phyloP scores from a whole-genome alignment of 2,797 vertebrate genomes.

The Danio tinwini region DNA sequence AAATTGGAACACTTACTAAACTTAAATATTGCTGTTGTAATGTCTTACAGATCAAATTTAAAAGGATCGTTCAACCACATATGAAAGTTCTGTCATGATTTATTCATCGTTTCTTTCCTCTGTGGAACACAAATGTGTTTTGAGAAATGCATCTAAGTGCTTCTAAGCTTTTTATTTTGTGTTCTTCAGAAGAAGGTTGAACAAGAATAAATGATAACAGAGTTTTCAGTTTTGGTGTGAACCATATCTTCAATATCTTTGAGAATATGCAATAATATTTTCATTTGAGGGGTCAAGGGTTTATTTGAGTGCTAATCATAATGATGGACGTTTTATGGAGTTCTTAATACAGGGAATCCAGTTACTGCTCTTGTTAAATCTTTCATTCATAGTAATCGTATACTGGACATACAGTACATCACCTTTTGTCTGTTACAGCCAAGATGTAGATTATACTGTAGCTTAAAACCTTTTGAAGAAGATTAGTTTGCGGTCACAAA shows the following conservation, averaged over 20 bases:
- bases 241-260: neutral
- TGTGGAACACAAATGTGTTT: neutral
- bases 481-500: neutral
- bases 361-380: slow-evolving; percentile 23
- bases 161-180: neutral
- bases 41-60: neutral
- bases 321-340: neutral
- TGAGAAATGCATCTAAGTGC: neutral
- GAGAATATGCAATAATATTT: neutral
- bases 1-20: slow-evolving; percentile 31
- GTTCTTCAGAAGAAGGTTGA: neutral
- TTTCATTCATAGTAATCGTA: neutral
- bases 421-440: slow-evolving; percentile 32
- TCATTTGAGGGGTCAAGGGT: neutral
- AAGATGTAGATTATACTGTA: neutral
- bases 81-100: neutral
- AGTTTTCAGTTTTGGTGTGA: neutral
- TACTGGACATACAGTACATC: neutral
- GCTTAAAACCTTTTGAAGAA: neutral
- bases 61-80: neutral
- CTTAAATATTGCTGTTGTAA: neutral
- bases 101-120: neutral
- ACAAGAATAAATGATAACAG: neutral
- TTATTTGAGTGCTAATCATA: neutral
- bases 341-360: slow-evolving; percentile 14